Base-by-base conservation (phyloP, 2,888 invertebrate genomes). In the Macaria notata region DNA sequence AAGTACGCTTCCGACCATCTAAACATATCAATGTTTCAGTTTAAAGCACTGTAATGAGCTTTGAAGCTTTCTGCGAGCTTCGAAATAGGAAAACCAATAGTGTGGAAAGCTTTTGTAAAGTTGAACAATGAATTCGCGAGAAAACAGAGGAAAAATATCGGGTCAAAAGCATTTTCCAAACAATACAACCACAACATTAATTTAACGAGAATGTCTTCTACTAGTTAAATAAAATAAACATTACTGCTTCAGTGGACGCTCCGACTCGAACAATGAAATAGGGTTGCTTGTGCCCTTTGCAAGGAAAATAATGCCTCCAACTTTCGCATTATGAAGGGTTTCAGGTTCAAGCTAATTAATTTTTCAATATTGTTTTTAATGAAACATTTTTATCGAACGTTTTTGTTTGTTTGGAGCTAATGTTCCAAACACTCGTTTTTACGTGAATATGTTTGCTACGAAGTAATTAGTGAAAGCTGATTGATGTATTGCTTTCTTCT, bases 141-240 rank as follows among this genome's bases (percentile, higher is more conserved):
- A 51, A 56, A 56, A 51, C 45, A 49, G 31, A 54, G 43, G 44
- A 56, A 48, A 56, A 49, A 49, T 49, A 45, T 39, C 41, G 48
- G 31, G 41, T 36, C 45, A 42, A 42, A 53, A 44, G 48, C 42
- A 56, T 56, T 54, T 60, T 54, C 49, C 43, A 52, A 59, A 54
- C 56, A 57, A 56, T 53, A 58, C 57, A 31, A 55, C 54, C 58
- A 48, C 41, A 33, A 56, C 55, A 59, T 63, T 62, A 51, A 63
- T 65, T 63, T 61, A 57, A 53, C 49, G 47, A 59, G 61, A 56
- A 54, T 57, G 55, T 54, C 54, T 57, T 62, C 54, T 58, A 54
- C 59, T 58, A 65, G 56, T 68, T 64, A 66, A 62, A 66, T 64
- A 63, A 67, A 69, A 72, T 65, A 66, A 71, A 69, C 63, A 68